Conservation (phyloP, 2,113 vertebrate genomes). For the Seriola aureovittata region DNA sequence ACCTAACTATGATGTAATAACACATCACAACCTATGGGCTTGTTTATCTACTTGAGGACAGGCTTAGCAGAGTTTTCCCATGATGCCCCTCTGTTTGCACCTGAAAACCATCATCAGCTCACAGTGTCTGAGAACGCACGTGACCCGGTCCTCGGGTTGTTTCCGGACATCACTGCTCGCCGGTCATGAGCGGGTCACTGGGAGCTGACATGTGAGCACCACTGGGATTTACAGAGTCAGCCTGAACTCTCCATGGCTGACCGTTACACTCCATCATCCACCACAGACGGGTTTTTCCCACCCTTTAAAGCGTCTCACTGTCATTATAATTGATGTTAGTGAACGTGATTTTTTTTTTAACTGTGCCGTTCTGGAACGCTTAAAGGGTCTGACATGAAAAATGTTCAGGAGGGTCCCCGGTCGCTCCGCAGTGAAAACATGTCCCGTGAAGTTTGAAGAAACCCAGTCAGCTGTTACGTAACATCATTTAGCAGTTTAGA, state of each 20-base stretch:
- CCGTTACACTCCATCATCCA: not conserved
- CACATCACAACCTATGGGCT: too few species aligned
- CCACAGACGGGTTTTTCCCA: conserved; percentile 34
- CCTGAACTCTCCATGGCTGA: not conserved
- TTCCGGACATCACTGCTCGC: not conserved
- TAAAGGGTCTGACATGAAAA: conserved; percentile 18
- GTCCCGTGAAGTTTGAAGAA: not conserved
- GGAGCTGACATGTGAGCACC: not conserved
- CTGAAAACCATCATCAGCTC: not conserved
- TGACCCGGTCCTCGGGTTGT: not conserved
- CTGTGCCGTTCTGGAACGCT: conserved; percentile 21
- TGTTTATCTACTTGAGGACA: too few species aligned
- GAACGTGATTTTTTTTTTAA: not conserved
- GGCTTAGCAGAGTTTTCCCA: not conserved
- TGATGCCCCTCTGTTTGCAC: not conserved
- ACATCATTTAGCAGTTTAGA: not conserved
- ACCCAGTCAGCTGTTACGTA: not conserved
- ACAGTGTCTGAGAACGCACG: too few species aligned
- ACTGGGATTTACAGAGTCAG: conserved; percentile 9
- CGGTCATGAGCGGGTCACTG: not conserved
- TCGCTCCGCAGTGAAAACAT: not conserved
- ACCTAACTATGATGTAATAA: too few species aligned
- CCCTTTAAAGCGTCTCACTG: not conserved
- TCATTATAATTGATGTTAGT: conserved; percentile 29
- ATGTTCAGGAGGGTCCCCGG: not conserved